These are phyloP conservation scores for Hermetia illucens DNA, from an alignment of 1,140 invertebrate genomes.

Conservation along the genomic window DNA sequence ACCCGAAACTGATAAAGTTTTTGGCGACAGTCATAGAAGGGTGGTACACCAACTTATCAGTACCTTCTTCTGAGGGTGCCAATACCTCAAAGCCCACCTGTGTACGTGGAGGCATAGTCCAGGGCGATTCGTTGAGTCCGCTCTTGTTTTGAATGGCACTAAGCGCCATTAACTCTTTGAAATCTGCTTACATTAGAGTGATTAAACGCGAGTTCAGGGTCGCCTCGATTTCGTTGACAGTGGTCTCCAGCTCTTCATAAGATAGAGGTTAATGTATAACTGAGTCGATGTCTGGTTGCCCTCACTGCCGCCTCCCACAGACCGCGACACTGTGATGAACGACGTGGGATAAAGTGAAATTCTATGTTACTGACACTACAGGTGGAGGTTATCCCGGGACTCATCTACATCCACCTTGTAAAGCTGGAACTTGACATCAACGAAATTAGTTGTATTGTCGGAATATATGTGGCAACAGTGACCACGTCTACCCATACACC, in stretches of 20 bases:
- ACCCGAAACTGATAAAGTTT: no score
- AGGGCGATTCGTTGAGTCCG: no score
- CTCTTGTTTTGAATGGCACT: no score
- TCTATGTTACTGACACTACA: conserved; percentile 6
- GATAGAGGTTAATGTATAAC: conserved; percentile 9
- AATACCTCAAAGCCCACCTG: no score
- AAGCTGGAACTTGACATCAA: neutral
- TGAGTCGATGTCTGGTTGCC: conserved; percentile 11
- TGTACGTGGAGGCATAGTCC: no score
- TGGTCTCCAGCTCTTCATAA: conserved; percentile 12
- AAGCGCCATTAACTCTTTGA: conserved; percentile 12
- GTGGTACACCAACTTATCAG: no score
- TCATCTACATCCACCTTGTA: neutral
- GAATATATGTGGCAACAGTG: conserved; percentile 1
- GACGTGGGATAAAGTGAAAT: conserved; percentile 23
- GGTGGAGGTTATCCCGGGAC: neutral
- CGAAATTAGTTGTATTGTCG: conserved; percentile 3
- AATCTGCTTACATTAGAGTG: conserved; percentile 13
- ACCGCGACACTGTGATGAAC: conserved; percentile 18
- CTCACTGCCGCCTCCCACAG: conserved; percentile 20
- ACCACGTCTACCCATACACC: conserved; percentile 8
- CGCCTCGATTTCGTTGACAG: conserved; percentile 12
- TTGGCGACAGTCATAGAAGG: no score
- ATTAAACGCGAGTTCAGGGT: conserved; percentile 14
- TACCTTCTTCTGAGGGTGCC: no score